Percentiles rank a stretch among this genome's conserved stretches.
Conservation (phyloP, 2,113 vertebrate genomes). For the Hippopotamus amphibius region DNA sequence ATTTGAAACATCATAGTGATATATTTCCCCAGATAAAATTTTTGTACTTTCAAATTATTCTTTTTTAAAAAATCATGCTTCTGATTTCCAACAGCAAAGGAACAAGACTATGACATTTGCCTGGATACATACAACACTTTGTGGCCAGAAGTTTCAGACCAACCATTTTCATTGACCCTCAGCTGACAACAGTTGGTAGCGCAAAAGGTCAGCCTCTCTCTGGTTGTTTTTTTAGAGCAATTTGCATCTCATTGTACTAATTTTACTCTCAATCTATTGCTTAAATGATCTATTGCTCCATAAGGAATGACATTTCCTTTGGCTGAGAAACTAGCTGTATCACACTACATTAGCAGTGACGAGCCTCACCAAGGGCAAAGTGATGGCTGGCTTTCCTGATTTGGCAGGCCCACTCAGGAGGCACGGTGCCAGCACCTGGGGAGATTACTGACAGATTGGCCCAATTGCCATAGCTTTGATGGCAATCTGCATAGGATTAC, state of each 20-base stretch:
- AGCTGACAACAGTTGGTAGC: conserved; percentile 71
- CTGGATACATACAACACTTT: not conserved
- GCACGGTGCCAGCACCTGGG: conserved; percentile 81
- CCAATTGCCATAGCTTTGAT: conserved; percentile 68
- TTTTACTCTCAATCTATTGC: conserved; percentile 85
- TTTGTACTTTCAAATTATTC: not conserved
- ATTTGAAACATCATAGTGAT: not conserved
- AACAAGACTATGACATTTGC: not conserved
- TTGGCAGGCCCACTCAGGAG: conserved; percentile 79
- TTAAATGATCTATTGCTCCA: conserved; percentile 87
- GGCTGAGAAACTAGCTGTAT: conserved; percentile 78
- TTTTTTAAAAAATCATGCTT: not conserved
- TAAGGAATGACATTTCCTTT: conserved; percentile 83
- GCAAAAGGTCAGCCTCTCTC: conserved; percentile 69
- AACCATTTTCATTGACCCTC: not conserved
- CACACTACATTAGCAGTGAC: conserved; percentile 74
- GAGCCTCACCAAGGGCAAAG: conserved; percentile 80
- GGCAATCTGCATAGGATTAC: conserved; percentile 83
- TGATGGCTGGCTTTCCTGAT: conserved; percentile 70
- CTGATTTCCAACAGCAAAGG: not conserved
- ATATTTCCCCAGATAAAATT: not conserved
- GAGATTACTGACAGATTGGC: conserved; percentile 83
- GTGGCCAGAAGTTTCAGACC: not conserved
- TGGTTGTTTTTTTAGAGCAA: conserved; percentile 77
- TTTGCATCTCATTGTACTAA: conserved; percentile 86